Conservation (phyloP, 2,888 invertebrate genomes). For the Volucella inanis region DNA sequence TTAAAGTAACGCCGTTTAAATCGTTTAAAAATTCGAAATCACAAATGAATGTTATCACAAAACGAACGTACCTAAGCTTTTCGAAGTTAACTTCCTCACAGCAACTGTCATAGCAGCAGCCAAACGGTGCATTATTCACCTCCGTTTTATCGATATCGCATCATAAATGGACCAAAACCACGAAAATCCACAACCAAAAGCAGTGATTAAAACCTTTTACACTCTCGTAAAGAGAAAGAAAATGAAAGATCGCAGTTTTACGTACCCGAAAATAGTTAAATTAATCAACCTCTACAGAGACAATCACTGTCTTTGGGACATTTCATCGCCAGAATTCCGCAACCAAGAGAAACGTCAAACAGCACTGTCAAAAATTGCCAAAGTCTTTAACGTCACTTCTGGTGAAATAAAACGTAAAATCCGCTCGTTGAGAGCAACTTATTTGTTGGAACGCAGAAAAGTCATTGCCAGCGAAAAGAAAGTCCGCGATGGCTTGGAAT, state of each 20-base stretch:
- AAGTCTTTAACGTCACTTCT: slow-evolving; percentile 4
- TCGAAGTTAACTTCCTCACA: not conserved
- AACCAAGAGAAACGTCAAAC: slow-evolving; percentile 1
- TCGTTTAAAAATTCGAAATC: not conserved
- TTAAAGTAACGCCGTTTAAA: not conserved
- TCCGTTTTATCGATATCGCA: not conserved
- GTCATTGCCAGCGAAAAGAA: slow-evolving; percentile 17
- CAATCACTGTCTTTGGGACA: slow-evolving; percentile 11
- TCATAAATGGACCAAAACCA: slow-evolving; percentile 3
- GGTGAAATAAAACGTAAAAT: slow-evolving; percentile 20
- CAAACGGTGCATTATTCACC: not conserved
- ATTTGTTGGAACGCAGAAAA: slow-evolving; percentile 17
- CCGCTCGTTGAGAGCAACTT: slow-evolving; percentile 14
- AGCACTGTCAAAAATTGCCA: not conserved
- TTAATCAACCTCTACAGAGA: slow-evolving; percentile 1
- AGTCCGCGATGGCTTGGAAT: not conserved
- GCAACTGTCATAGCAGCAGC: slow-evolving; percentile 12
- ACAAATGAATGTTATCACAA: not conserved
- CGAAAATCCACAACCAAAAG: not conserved
- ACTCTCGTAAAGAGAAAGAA: slow-evolving; percentile 16
- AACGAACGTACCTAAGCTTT: not conserved
- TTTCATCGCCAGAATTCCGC: slow-evolving; percentile 8
- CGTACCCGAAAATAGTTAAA: slow-evolving; percentile 20
- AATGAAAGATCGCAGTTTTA: slow-evolving; percentile 20
- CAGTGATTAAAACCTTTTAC: slow-evolving; percentile 8